Conservation (phyloP, 2,113 vertebrate genomes). For the Gadus chalcogrammus region DNA sequence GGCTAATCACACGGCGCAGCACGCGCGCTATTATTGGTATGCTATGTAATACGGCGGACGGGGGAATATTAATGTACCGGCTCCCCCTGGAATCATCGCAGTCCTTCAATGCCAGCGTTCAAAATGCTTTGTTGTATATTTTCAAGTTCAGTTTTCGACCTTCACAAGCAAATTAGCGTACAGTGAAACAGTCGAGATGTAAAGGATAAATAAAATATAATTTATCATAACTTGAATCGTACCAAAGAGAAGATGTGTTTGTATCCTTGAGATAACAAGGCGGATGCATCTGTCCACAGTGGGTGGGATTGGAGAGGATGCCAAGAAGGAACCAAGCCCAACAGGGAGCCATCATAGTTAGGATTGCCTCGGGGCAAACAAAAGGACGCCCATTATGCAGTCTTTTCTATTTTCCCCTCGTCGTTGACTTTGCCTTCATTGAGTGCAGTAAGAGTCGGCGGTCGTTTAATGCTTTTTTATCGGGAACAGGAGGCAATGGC, state of each 20-base stretch:
- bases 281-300: background rate
- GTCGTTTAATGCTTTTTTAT: conserved; percentile 16
- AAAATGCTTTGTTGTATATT: too few species aligned
- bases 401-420: conserved; percentile 23
- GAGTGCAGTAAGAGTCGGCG: conserved; percentile 18
- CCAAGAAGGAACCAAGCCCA: background rate
- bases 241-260: background rate
- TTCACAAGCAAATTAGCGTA: too few species aligned
- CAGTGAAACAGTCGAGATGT: too few species aligned
- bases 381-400: conserved; percentile 29
- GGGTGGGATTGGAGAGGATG: conserved; percentile 6
- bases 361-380: conserved; percentile 38
- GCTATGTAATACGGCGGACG: background rate
- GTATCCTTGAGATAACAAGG: background rate
- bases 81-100: too few species aligned
- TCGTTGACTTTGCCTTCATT: background rate
- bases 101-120: too few species aligned
- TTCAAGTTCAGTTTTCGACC: too few species aligned
- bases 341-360: conserved; percentile 29
- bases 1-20: conserved; percentile 1
- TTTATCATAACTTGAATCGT: too few species aligned
- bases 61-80: conserved; percentile 14
- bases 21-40: conserved; percentile 18
- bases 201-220: too few species aligned
- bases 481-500: conserved; percentile 35